A percentile compares a stretch with the other conserved stretches of the same genome.
phyloP scores from a whole-genome alignment of 2,888 invertebrate genomes.

The Philaethria dido region DNA sequence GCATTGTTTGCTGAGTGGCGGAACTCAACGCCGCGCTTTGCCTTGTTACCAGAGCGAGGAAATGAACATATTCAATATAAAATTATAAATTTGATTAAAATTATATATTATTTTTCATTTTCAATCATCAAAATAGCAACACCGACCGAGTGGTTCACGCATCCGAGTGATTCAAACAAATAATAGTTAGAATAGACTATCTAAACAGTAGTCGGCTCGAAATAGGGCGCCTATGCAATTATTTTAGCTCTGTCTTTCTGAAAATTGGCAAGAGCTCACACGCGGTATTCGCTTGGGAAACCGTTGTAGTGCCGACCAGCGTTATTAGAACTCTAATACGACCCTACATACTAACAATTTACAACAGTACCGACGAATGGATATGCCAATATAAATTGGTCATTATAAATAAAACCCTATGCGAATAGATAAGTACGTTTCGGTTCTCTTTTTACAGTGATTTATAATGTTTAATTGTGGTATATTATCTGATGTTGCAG shows the following conservation, averaged over 20 bases:
- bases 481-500: slow-evolving; percentile 32
- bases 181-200: slow-evolving; percentile 78
- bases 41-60: too few species aligned
- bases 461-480: slow-evolving; percentile 38
- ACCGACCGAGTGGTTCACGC: slow-evolving; percentile 40
- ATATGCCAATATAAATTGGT: slow-evolving; percentile 66
- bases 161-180: slow-evolving; percentile 58
- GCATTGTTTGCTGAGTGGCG: too few species aligned
- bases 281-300: slow-evolving; percentile 82
- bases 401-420: slow-evolving; percentile 77
- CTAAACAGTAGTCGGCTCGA: slow-evolving; percentile 74
- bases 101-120: background rate
- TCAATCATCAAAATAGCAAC: slow-evolving; percentile 7
- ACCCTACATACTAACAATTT: slow-evolving; percentile 49
- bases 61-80: too few species aligned
- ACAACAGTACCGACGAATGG: slow-evolving; percentile 53
- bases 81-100: too few species aligned
- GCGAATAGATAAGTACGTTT: slow-evolving; percentile 56
- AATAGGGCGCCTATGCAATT: slow-evolving; percentile 83
- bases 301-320: slow-evolving; percentile 69
- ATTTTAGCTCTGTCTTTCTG: slow-evolving; percentile 84
- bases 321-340: slow-evolving; percentile 58
- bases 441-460: slow-evolving; percentile 37
- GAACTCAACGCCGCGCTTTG: too few species aligned
- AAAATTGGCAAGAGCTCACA: slow-evolving; percentile 83